Evolutionary conservation across 2,113 vertebrate genomes (phyloP), one percentile per base, ranked within the genome.

Genomic region (human): DNA sequence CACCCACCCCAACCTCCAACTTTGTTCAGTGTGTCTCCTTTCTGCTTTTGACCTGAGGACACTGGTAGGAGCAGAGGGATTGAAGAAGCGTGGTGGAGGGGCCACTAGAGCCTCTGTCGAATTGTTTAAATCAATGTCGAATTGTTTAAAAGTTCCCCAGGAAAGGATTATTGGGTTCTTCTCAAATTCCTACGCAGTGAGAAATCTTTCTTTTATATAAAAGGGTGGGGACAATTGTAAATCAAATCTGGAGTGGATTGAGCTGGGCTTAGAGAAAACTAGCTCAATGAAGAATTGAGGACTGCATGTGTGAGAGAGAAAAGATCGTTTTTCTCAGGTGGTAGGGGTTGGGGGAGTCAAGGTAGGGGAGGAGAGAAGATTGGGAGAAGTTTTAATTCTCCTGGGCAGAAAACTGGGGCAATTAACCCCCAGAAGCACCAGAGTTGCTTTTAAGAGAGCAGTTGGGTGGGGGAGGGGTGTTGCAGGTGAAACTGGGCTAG

Each of bases 401-500:
- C 79, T 90, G 88, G 96, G 85, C 89, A 96, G 95, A 92, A 97
- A 97, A 98, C 84, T 76, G 90, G 95, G 90, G 93, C 95, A 89
- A 82, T 94, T 43, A 93, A 89, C 93, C 95, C 92, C 97, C 96
- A 81, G 95, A 82, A 98, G 98, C 98, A 98, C 97, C 98, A 96
- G 94, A 92, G 93, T 97, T 89, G 93, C 72, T 97, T 97, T 95
- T 52, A 85, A 95, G 93, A 97, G 83, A 97, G 52, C 70, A 68
- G 66, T 57, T 57, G 81, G 40, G 38, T 55, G 25, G 27, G 27
- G 38, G 23, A 61, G 17, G 11, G 14, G n/a, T 83, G 14, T 64
- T 38, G 82, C 32, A 68, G 96, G 78, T 88, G 89, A 86, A 82
- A 81, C 17, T 55, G 94, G 85, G 32, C 76, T 48, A 92, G 91